Percentiles rank a stretch among this genome's conserved stretches.
These are phyloP conservation scores for Chrysocyon brachyurus DNA, from an alignment of 2,797 vertebrate species.

Conservation along the genomic window DNA sequence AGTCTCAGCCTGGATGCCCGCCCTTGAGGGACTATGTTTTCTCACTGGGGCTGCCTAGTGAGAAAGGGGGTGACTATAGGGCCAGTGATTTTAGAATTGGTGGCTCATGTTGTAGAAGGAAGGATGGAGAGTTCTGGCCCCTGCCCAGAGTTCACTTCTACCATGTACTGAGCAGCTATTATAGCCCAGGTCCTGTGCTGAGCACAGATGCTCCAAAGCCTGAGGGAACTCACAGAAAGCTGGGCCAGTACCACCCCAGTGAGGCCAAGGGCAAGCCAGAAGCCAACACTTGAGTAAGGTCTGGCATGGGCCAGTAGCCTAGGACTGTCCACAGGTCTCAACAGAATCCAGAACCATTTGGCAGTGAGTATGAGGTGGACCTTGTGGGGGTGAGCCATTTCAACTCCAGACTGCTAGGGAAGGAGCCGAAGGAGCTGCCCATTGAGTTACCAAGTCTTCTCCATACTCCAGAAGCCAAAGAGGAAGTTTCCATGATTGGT, in stretches of 20 bases:
- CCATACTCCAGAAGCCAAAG: neutral
- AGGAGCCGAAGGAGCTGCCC: neutral
- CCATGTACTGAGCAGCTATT: neutral
- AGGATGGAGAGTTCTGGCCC: neutral
- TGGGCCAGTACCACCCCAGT: neutral
- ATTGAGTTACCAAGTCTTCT: neutral
- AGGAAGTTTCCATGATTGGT: neutral
- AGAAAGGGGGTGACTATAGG: neutral
- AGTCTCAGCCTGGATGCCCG: neutral
- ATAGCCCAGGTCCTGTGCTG: neutral
- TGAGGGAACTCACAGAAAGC: neutral
- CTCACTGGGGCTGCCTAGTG: neutral
- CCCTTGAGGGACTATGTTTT: neutral
- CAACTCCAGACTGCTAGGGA: neutral
- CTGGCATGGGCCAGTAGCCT: neutral
- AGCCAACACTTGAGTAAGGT: neutral
- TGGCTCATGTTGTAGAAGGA: neutral
- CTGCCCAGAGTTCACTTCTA: neutral
- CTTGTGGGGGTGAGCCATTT: neutral
- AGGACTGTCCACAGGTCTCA: neutral
- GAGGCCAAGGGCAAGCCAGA: neutral
- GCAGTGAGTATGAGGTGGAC: neutral
- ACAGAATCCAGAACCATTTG: neutral
- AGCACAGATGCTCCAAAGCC: neutral
- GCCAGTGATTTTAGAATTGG: neutral